Evolutionary conservation across 2,113 vertebrate species (phyloP).

Genomic region (Cercopithecus mona): DNA sequence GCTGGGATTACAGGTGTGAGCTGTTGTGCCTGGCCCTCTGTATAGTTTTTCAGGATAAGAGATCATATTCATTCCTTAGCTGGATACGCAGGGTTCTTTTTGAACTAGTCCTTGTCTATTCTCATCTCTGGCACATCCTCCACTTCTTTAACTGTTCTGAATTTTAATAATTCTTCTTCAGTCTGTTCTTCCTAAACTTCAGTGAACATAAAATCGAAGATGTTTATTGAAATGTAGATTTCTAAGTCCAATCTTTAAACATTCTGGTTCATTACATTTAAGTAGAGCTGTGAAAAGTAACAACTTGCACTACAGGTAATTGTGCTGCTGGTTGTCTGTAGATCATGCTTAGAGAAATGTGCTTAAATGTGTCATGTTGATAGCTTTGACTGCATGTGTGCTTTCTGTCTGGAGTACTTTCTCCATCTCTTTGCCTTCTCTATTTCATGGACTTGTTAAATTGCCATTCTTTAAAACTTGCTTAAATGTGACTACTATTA

Average conservation of each 20-base stretch:
- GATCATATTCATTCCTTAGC: neutral
- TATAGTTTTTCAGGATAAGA: neutral
- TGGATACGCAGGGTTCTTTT: neutral
- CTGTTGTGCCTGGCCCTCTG: neutral
- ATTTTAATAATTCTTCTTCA: slow-evolving; percentile 1
- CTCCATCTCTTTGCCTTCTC: neutral
- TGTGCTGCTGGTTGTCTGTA: neutral
- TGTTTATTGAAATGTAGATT: slow-evolving; percentile 25
- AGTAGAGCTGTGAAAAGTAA: neutral
- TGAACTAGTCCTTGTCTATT: neutral
- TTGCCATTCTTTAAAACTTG: neutral
- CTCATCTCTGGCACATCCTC: neutral
- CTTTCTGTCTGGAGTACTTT: neutral
- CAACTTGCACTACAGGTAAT: neutral
- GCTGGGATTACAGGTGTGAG: no score
- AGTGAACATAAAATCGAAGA: neutral
- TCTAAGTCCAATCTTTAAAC: neutral
- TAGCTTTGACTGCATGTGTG: neutral
- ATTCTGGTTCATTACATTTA: neutral
- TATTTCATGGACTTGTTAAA: neutral
- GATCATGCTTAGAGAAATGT: neutral
- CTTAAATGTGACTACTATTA: neutral
- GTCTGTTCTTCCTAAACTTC: neutral
- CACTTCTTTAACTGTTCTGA: neutral
- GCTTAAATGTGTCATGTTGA: neutral